Conservation (phyloP, 1,140 invertebrate species). For the Rhyzopertha dominica region DNA sequence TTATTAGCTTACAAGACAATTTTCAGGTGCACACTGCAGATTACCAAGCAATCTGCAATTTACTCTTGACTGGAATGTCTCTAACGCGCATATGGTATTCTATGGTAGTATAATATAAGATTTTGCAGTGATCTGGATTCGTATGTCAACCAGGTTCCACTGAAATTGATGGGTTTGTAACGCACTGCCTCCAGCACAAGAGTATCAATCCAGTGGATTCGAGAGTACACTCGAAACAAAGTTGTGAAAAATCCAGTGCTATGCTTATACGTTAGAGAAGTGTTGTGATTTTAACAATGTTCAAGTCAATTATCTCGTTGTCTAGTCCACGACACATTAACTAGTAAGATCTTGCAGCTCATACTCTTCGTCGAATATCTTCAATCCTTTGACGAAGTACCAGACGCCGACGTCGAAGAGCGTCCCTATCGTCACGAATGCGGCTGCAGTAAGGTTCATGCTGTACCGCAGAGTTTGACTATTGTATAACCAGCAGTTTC, state of each 20-base stretch:
- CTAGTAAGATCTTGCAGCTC: conserved; percentile 36
- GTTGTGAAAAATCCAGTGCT: conserved; percentile 1
- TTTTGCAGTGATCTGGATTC: too few species aligned
- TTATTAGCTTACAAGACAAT: too few species aligned
- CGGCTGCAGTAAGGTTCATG: conserved; percentile 62
- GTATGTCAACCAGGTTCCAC: too few species aligned
- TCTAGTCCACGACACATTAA: too few species aligned
- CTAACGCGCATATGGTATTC: too few species aligned
- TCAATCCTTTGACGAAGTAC: conserved; percentile 63
- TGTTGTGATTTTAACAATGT: conserved; percentile 4
- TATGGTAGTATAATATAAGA: too few species aligned
- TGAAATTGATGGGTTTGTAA: conserved; percentile 5
- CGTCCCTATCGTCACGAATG: conserved; percentile 59
- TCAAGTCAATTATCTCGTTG: conserved; percentile 9
- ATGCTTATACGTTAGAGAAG: conserved; percentile 1
- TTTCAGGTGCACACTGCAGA: too few species aligned
- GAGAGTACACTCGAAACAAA: background rate
- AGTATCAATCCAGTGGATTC: background rate
- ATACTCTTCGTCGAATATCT: conserved; percentile 65
- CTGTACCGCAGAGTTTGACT: conserved; percentile 59
- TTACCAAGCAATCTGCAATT: too few species aligned
- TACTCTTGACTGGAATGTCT: too few species aligned
- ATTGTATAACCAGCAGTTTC: conserved; percentile 71
- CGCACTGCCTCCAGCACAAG: background rate
- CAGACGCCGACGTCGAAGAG: conserved; percentile 62